Percentiles rank a stretch among this genome's conserved stretches.
phyloP scores from a whole-genome alignment of 2,888 invertebrate species.

The Lycocerus yunnanus region DNA sequence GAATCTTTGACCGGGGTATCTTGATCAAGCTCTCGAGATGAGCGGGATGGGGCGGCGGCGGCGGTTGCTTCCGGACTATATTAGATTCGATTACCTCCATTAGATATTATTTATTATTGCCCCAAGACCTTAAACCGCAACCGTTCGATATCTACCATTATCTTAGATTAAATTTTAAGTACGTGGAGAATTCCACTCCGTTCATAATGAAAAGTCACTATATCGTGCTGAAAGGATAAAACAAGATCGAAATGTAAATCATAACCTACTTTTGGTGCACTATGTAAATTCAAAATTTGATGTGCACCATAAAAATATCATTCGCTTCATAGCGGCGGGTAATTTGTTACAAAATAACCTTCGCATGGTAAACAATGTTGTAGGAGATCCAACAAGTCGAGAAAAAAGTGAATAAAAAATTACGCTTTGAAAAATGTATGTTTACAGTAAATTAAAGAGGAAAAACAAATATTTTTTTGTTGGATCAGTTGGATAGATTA shows the following conservation, averaged over 20 bases:
- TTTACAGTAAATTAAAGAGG: neutral
- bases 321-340: neutral
- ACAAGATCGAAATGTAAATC: neutral
- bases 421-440: too few relatives aligned
- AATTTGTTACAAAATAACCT: neutral
- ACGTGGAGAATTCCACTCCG: neutral
- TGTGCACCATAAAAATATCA: neutral
- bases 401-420: neutral
- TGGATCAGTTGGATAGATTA: neutral
- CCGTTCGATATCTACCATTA: conserved; percentile 31
- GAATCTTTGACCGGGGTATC: neutral
- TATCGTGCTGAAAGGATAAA: neutral
- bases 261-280: neutral
- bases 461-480: neutral
- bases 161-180: conserved; percentile 26
- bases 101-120: conserved; percentile 38
- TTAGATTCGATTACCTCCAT: conserved; percentile 37
- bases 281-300: neutral
- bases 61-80: conserved; percentile 20
- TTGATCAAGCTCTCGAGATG: neutral
- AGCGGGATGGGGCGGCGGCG: neutral
- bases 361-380: neutral
- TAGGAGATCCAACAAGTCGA: neutral
- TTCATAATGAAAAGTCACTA: neutral
- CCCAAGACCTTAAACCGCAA: conserved; percentile 31